phyloP scores from a whole-genome alignment of 1,140 invertebrate genomes.

The Brachionus rotundiformis region DNA sequence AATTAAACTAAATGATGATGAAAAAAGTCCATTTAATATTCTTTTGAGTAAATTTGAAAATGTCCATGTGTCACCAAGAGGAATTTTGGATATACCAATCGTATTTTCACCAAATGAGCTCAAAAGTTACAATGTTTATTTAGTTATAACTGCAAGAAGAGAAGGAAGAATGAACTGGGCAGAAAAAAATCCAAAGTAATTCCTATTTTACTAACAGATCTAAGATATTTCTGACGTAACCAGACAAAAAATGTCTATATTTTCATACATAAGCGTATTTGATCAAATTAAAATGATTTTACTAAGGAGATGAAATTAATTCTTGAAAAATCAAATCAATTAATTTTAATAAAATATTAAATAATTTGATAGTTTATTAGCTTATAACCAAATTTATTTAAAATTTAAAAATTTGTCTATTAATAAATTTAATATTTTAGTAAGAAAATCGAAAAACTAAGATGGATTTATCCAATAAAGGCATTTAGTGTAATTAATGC shows the following conservation, averaged over 20 bases:
- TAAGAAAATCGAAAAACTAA: conserved; percentile 15
- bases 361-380: too few species aligned
- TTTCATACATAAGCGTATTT: too few species aligned
- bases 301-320: too few species aligned
- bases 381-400: too few species aligned
- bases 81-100: conserved; percentile 62
- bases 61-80: conserved; percentile 60
- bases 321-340: too few species aligned
- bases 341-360: too few species aligned
- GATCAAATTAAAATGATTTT: too few species aligned
- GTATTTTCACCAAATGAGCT: conserved; percentile 62
- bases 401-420: too few species aligned
- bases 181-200: conserved; percentile 34
- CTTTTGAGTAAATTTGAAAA: conserved; percentile 58
- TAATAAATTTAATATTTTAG: background rate
- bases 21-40: conserved; percentile 59
- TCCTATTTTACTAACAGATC: background rate
- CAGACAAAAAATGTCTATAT: too few species aligned
- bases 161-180: conserved; percentile 56
- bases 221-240: too few species aligned
- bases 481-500: conserved; percentile 39
- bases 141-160: conserved; percentile 57
- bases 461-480: conserved; percentile 52
- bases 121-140: conserved; percentile 59
- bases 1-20: conserved; percentile 23